Evolutionary conservation across 2,113 vertebrate genomes (phyloP).

Genomic region (Pseudonaja textilis): DNA sequence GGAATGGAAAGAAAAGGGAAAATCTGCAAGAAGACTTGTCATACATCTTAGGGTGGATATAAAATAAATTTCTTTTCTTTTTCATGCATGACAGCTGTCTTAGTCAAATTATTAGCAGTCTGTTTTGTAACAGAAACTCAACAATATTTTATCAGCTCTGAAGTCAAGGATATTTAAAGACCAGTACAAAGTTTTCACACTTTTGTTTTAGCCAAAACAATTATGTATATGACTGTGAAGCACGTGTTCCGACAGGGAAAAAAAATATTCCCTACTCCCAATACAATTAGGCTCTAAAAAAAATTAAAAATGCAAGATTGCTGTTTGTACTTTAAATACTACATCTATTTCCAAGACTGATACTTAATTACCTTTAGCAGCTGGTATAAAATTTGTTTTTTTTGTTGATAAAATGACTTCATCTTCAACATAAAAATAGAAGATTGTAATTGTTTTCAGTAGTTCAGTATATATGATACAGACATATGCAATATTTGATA

Average conservation of each 20-base stretch:
- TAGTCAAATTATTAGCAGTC: conserved; percentile 63
- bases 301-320: conserved; percentile 54
- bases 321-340: conserved; percentile 48
- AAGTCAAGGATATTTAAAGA: conserved; percentile 52
- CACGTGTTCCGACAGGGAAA: conserved; percentile 42
- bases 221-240: conserved; percentile 51
- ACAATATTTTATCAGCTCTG: conserved; percentile 65
- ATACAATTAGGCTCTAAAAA: conserved; percentile 47
- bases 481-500: conserved; percentile 24
- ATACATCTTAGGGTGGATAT: conserved; percentile 76
- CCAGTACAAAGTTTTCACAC: conserved; percentile 61
- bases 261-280: conserved; percentile 33
- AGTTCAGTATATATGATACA: background rate
- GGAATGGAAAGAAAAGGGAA: conserved; percentile 38
- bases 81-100: conserved; percentile 74
- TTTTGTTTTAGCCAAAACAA: conserved; percentile 66
- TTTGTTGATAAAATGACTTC: conserved; percentile 11
- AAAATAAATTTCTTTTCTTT: conserved; percentile 75
- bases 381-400: conserved; percentile 28
- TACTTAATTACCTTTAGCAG: conserved; percentile 9
- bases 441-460: conserved; percentile 10
- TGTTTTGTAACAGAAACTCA: conserved; percentile 72
- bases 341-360: conserved; percentile 41
- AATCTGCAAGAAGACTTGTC: conserved; percentile 50
- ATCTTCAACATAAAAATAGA: conserved; percentile 8